Base-by-base conservation (phyloP, 2,888 invertebrate genomes). In the Drosophila barbarae region DNA sequence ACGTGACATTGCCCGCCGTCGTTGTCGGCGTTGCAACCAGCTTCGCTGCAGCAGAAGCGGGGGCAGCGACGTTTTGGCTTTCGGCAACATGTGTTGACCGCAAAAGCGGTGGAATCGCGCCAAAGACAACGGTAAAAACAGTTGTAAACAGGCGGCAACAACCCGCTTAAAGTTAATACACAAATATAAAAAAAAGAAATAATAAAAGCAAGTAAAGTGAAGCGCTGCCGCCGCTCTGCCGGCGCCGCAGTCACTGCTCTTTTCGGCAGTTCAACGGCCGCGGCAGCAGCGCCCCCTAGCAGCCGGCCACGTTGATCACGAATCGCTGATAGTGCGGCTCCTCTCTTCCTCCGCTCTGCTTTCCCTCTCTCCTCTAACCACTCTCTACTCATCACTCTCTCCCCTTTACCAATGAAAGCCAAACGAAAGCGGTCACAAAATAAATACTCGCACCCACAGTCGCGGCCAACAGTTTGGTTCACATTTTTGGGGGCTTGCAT, bases 251-350 rank as follows among this genome's bases (percentile, higher is more conserved):
- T 32, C 35, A 51, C 42, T 59, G 68, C 60, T 77, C 36, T 68
- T 82, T 78, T 79, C 63, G 77, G 72, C 71, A 67, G 77, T 78
- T 78, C 77, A 78, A 78, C 74, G 77, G 71, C 77, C 77, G 72
- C 74, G 69, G 77, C 69, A 80, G 63, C 76, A 55, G 60, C 55
- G 51, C 69, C 57, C 52, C 65, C 53, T 77, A 54, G 61, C 77
- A 74, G 59, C 67, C 66, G 50, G 67, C 67, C 61, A 64, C 54
- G 75, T 71, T 71, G 76, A 77, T 77, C 80, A 73, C 67, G 68
- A 73, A 74, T 63, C 69, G 77, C 77, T 77, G 83, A 82, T 79
- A 77, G 79, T 72, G 73, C 57, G 61, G 61, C 55, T 47, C 46
- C 55, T 47, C 46, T 46, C 44, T 44, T 15, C 28, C 41, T n/a